Conservation (phyloP, 1,140 invertebrate genomes). For the Camponotus pennsylvanicus region DNA sequence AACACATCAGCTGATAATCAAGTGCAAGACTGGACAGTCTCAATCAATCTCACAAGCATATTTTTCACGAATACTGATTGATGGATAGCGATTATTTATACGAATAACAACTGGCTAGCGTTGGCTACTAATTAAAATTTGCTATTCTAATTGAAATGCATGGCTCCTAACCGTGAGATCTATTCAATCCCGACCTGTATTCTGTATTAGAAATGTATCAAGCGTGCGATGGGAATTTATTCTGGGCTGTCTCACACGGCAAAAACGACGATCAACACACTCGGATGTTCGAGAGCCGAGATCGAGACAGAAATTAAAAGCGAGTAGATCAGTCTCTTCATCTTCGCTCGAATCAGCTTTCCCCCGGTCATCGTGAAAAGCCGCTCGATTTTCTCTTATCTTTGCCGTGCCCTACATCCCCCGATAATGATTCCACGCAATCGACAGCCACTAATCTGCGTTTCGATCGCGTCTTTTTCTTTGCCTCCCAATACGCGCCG, state of each 20-base stretch:
- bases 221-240: slow-evolving; percentile 9
- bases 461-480: slow-evolving; percentile 23
- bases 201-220: slow-evolving; percentile 37
- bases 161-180: slow-evolving; percentile 4
- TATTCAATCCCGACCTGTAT: slow-evolving; percentile 6
- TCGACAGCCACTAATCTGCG: slow-evolving; percentile 45
- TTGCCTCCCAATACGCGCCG: neutral
- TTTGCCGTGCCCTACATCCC: slow-evolving; percentile 20
- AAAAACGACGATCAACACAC: slow-evolving; percentile 15
- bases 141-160: slow-evolving; percentile 15
- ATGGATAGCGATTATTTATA: neutral
- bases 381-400: slow-evolving; percentile 34
- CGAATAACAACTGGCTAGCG: neutral
- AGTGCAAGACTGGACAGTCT: neutral
- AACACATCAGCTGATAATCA: neutral
- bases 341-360: slow-evolving; percentile 25
- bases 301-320: slow-evolving; percentile 40
- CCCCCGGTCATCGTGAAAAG: slow-evolving; percentile 27
- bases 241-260: neutral
- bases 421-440: slow-evolving; percentile 39
- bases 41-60: neutral
- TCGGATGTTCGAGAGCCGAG: neutral
- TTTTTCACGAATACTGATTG: neutral
- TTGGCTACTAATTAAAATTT: slow-evolving; percentile 32
- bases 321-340: slow-evolving; percentile 28